Evolutionary conservation across 2,113 vertebrate genomes (phyloP), one percentile per base, ranked within the genome.

Genomic region (Scortum barcoo): DNA sequence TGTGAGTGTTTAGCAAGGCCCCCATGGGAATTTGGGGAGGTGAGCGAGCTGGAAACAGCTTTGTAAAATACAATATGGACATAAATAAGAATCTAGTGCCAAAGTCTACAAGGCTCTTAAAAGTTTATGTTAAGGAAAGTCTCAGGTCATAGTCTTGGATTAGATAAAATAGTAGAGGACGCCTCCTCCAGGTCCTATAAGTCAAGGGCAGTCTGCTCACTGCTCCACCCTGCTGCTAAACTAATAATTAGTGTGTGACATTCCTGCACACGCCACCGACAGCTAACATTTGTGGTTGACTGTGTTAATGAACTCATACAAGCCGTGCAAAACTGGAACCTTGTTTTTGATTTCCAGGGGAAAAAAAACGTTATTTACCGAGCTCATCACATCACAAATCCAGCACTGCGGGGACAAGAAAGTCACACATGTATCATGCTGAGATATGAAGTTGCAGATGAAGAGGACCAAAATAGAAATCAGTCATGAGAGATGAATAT

Each of bases 391-490:
- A 40, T 83, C 88, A 74, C 68, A 85, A 85, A 74, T 81, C 48
- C 62, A 63, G 33, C 12, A 57, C 72, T 80, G 50, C 80, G 71
- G 73, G 60, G 75, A 85, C 81, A 78, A 56, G 63, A 36, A 67
- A 84, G 81, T 84, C 86, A 86, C 90, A 86, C 78, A 54, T 83
- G 72, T 51, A 77, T 82, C 90, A 80, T 70, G 69, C 89, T 87
- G 87, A 79, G 88, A 89, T 76, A 74, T 65, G 68, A 91, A 86
- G 80, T 24, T 75, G 40, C 67, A 85, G 78, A 89, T 82, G 81
- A 90, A 78, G 56, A 78, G 73, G 84, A 89, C 83, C 26, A 53
- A 93, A 93, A 93, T 93, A 93, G 93, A 90, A 88, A 83, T 83
- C 74, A 84, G 60, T 79, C 73, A 88, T 46, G 54, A 72, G 62